These are phyloP conservation scores for Brachyptera risi DNA, from an alignment of 2,888 invertebrate genomes.

Conservation along the genomic window DNA sequence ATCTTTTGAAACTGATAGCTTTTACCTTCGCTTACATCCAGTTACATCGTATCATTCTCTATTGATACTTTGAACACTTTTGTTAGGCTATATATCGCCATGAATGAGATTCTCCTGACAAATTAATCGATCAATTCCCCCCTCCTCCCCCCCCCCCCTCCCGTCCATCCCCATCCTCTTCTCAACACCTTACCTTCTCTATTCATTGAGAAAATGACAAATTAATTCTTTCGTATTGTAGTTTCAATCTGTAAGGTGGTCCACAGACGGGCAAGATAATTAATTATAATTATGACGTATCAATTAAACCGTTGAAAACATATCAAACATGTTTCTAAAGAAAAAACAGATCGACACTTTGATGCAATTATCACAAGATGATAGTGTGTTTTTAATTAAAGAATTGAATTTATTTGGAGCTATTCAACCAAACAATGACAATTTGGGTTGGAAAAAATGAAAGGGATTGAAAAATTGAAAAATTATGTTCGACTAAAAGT, in stretches of 20 bases:
- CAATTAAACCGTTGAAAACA: slow-evolving; percentile 6
- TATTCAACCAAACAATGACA: slow-evolving; percentile 6
- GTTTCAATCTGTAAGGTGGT: slow-evolving; percentile 10
- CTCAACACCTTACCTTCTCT: neutral
- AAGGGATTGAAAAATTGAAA: slow-evolving; percentile 1
- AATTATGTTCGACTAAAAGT: too few species aligned
- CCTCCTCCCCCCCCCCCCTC: too few species aligned
- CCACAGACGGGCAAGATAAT: slow-evolving; percentile 8
- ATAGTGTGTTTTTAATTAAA: slow-evolving; percentile 15
- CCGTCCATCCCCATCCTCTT: too few species aligned
- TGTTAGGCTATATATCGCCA: neutral
- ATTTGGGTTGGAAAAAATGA: neutral
- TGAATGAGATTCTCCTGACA: neutral
- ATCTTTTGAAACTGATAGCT: too few species aligned
- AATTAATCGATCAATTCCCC: neutral
- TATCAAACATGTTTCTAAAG: neutral
- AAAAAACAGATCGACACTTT: neutral
- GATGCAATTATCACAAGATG: slow-evolving; percentile 1
- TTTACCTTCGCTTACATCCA: too few species aligned
- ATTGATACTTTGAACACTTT: too few species aligned
- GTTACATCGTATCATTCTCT: too few species aligned
- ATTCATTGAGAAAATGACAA: slow-evolving; percentile 9
- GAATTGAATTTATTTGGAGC: neutral
- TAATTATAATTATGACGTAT: slow-evolving; percentile 20
- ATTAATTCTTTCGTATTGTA: slow-evolving; percentile 4